Base-by-base conservation (phyloP, 2,113 vertebrate species). In the Gymnarchus niloticus region DNA sequence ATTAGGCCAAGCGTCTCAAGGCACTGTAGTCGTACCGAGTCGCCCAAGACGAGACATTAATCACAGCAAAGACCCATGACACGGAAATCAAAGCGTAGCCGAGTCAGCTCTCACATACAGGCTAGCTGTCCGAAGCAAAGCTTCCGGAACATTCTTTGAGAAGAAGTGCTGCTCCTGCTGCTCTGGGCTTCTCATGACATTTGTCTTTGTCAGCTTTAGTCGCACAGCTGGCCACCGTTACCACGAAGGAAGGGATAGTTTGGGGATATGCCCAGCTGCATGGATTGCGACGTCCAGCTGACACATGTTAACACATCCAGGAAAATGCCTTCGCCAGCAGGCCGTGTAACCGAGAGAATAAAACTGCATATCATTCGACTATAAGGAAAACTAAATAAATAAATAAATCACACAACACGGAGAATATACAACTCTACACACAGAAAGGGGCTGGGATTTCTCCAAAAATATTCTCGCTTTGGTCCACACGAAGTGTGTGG, bases 51-150 rank as follows among this genome's bases (percentile, higher is more conserved):
- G 28, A 88, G 88, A 81, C 93, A 95, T 95, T 93, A 93, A 94
- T 95, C 94, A 93, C 92, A 92, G 92, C 93, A 93, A 93, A 90
- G 91, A 92, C 89, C 87, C 83, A 65, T 93, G 94, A 92, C 93
- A 93, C 91, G 87, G 93, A 94, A 95, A 94, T 94, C 93, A 94
- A 94, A 94, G 85, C 84, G 85, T 89, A 88, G 89, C 90, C 90
- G 87, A 89, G 92, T 89, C 86, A 88, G 89, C 89, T 89, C 86
- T 88, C 87, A 87, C 90, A 87, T 85, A 83, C 61, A 82, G 85
- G 28, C 65, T 61, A 73, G 61, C 77, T 41, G 85, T 77, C 88
- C 83, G 85, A 85, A 59, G 84, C 83, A 83, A 86, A 59, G 84
- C 86, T 89, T 85, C 84, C 65, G 33, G 69, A 85, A 85, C 49